Conservation (phyloP, 2,797 vertebrate genomes). For the Propithecus perrieri region DNA sequence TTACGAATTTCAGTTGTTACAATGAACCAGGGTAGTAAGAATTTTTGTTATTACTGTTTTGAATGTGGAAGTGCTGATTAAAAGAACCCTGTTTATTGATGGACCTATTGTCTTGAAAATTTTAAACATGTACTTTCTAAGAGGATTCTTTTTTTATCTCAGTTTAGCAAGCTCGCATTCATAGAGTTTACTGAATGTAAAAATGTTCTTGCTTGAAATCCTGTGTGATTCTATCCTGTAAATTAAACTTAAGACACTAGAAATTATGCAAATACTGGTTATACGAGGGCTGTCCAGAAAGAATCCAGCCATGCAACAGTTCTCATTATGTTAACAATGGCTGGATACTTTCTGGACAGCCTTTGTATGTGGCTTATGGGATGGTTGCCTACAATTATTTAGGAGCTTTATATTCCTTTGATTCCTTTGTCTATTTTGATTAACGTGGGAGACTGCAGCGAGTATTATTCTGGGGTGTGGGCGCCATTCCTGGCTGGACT, state of each 20-base stretch:
- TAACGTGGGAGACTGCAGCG: not conserved
- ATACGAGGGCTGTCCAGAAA: too few relatives aligned
- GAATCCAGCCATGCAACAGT: too few relatives aligned
- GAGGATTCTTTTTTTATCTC: not conserved
- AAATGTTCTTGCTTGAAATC: not conserved
- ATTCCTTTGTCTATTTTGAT: not conserved
- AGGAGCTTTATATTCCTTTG: not conserved
- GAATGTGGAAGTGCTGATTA: not conserved
- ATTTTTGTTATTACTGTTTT: not conserved
- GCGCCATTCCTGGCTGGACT: not conserved
- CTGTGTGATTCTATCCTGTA: not conserved
- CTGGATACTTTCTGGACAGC: too few relatives aligned
- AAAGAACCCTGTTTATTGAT: not conserved
- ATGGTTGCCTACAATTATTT: not conserved
- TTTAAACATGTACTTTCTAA: not conserved
- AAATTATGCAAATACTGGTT: not conserved
- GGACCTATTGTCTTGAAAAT: not conserved
- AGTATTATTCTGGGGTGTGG: rapidly evolving
- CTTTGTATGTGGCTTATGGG: not conserved
- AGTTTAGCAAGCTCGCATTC: not conserved
- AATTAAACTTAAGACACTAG: not conserved
- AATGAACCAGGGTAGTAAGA: not conserved
- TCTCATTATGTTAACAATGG: too few relatives aligned
- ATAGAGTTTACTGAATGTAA: not conserved
- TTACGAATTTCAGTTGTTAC: not conserved